A percentile compares a stretch with the other conserved stretches of the same genome.
phyloP scores from a whole-genome alignment of 2,797 vertebrate species.

The Nannoperca australis region DNA sequence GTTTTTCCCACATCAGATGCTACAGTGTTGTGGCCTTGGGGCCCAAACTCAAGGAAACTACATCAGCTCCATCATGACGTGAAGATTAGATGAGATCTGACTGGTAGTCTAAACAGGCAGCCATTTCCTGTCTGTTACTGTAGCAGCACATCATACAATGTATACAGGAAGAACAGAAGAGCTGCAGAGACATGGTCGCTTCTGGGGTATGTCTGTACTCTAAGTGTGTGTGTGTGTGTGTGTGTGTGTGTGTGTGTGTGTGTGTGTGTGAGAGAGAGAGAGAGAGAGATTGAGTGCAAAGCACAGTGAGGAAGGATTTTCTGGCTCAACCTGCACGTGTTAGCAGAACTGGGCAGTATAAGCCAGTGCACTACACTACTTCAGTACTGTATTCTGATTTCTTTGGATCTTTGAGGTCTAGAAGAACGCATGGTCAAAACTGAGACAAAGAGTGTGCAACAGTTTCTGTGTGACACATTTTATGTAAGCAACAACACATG shows the following conservation, averaged over 20 bases:
- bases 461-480: not conserved
- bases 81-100: conserved; percentile 50
- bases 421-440: not conserved
- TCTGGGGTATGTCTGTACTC: not conserved
- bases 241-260: not conserved
- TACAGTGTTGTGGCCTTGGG: conserved; percentile 13
- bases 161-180: conserved; percentile 11
- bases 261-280: too few relatives aligned
- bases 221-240: not conserved
- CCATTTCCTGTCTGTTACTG: conserved; percentile 48
- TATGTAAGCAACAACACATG: not conserved
- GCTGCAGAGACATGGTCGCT: not conserved
- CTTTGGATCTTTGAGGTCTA: not conserved
- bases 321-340: not conserved
- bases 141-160: conserved; percentile 26
- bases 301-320: not conserved
- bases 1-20: conserved; percentile 9
- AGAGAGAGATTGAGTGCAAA: not conserved
- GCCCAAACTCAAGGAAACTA: conserved; percentile 22
- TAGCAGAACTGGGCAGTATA: not conserved
- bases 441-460: not conserved
- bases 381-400: too few relatives aligned
- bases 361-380: too few relatives aligned
- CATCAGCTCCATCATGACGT: conserved; percentile 30
- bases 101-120: conserved; percentile 48